Evolutionary conservation across 1,140 invertebrate genomes (phyloP), one percentile per base, ranked within the genome.

Genomic region (Chironomus striatipennis): DNA sequence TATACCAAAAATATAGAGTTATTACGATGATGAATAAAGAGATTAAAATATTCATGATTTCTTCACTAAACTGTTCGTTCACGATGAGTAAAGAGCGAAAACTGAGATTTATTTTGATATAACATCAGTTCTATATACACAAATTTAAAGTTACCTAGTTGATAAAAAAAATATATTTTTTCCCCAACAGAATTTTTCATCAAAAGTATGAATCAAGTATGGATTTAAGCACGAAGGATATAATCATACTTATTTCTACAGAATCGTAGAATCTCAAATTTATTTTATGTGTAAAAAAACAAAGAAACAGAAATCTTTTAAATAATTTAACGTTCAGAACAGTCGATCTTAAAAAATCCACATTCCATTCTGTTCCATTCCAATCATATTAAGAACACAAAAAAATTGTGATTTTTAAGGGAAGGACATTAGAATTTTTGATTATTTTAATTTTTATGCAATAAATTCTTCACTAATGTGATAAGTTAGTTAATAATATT

Each of bases 341-440:
- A 34, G 24, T 34, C 24, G 24, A 34, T 57, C 18, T 70, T 7
- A 70, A 70, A 70, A 20, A 18, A 18, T 70, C 7, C 65, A 70
- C 7, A 20, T 70, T 70, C 65, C 1, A 20, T 70, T 20, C 18
- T 18, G 18, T 70, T 70, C 7, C 65, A 20, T 20, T 20, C 6
- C 18, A 9, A 10, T 6, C 9, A 6, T 20, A 70, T 7, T 21
- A 12, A 57, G 65, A 70, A 20, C 18, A n/a, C n/a, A 20, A 20
- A 70, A 70, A 70, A 18, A 70, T 70, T 70, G 17, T 70, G 20
- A 57, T 57, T 57, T n/a, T 57, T 57, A 34, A 57, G 47, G 47
- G n/a, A 57, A 57, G 47, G 65, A 70, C 9, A 70, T 18, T 15
- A 70, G 18, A 70, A 20, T 70, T 70, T 70, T 21, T 70, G 9